Evolutionary conservation across 2,888 invertebrate species (phyloP).

Genomic region (Drosophila neonasuta): DNA sequence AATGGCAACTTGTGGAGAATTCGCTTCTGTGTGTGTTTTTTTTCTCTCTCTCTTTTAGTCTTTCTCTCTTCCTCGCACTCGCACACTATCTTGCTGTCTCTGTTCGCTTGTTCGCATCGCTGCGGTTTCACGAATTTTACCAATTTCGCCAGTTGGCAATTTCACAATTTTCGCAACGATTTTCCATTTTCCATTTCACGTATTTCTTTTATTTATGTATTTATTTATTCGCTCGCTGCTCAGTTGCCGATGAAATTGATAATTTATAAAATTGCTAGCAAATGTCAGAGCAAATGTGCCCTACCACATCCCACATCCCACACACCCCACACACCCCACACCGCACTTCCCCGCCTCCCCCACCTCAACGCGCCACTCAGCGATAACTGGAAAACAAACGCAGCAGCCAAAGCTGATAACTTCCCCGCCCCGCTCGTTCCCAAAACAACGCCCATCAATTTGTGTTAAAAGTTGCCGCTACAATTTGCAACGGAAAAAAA

Average conservation of each 20-base stretch:
- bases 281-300: slow-evolving; percentile 56
- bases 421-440: background rate
- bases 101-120: slow-evolving; percentile 37
- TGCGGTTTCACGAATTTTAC: slow-evolving; percentile 56
- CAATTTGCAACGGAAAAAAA: slow-evolving; percentile 14
- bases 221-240: slow-evolving; percentile 61
- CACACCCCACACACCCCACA: background rate
- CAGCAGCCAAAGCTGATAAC: background rate
- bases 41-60: background rate
- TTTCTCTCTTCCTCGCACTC: background rate
- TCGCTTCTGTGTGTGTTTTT: slow-evolving; percentile 8
- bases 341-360: background rate
- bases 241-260: slow-evolving; percentile 72
- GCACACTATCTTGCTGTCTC: background rate
- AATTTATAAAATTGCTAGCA: slow-evolving; percentile 72
- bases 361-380: background rate
- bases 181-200: slow-evolving; percentile 64
- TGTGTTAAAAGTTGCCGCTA: slow-evolving; percentile 14
- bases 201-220: slow-evolving; percentile 59
- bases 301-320: background rate
- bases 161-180: slow-evolving; percentile 52
- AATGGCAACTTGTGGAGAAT: slow-evolving; percentile 71
- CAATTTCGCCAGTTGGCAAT: slow-evolving; percentile 68
- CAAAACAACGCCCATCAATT: slow-evolving; percentile 31
- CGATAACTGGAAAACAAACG: slow-evolving; percentile 1